Evolutionary conservation across 2,113 vertebrate genomes (phyloP).

Genomic region (Elaphurus davidianus): DNA sequence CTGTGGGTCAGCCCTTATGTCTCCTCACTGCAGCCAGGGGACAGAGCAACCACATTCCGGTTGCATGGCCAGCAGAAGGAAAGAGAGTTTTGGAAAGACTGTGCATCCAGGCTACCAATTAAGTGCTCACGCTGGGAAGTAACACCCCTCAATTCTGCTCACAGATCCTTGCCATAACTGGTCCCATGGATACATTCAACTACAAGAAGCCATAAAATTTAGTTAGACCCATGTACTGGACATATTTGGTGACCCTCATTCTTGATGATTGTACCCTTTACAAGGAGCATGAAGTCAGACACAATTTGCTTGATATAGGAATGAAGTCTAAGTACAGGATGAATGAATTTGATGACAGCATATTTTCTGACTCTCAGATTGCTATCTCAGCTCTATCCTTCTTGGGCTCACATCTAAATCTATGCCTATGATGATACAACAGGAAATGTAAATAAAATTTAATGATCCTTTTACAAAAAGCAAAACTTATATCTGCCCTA

Average conservation of each 20-base stretch:
- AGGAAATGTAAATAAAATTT: background rate
- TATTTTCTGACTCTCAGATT: background rate
- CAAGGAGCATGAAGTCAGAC: background rate
- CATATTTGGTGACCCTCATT: background rate
- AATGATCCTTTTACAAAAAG: background rate
- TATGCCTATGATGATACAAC: background rate
- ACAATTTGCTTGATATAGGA: background rate
- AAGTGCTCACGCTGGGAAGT: background rate
- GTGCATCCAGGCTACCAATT: background rate
- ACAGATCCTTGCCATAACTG: background rate
- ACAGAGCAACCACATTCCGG: background rate
- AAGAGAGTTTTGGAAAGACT: background rate
- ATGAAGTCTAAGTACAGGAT: background rate
- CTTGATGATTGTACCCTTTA: background rate
- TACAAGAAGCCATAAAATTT: background rate
- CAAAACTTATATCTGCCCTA: background rate
- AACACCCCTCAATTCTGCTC: background rate
- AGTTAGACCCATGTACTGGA: background rate
- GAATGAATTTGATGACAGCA: background rate
- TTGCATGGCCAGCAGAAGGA: background rate
- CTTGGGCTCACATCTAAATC: background rate
- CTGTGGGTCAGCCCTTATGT: background rate
- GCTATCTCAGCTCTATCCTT: background rate
- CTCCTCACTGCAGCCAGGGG: background rate
- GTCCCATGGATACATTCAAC: background rate